Base-by-base conservation (phyloP, 2,113 vertebrate genomes). In the Blennius ocellaris region DNA sequence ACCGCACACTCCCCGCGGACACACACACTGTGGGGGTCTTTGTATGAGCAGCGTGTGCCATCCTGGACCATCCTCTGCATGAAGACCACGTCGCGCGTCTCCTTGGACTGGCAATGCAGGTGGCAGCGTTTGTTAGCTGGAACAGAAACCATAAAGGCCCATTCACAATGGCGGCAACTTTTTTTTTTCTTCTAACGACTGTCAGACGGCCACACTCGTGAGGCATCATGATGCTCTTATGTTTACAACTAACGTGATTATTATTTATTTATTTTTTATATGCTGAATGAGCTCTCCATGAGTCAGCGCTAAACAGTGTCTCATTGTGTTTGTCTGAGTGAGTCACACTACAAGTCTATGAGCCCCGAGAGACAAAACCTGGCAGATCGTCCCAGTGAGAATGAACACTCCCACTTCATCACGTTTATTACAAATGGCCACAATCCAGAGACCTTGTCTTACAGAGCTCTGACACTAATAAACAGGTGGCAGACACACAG, bases 11-110 rank as follows among this genome's bases (percentile, higher is more conserved):
- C 95, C 0, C 97, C 98, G 0, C 94, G 92, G 86, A 99, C 96
- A 0, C 98, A 99, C 89, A 99, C 92, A 73, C 96, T 99, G 92
- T 98, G 94, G 10, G 95, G 92, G 0, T 99, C 97, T 87, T 96
- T 99, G 91, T 99, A 99, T 40, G 98, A 99, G 89, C 98, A 99
- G 81, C 94, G 97, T 0, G 96, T 99, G 58, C 98, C 98, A 0
- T 98, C 96, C 0, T 96, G 95, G 0, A 95, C 96, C 91, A 94
- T 92, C 54, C 93, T 93, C 62, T 97, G 94, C 95, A 97, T 97
- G 74, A 96, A 95, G 12, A 97, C 95, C 73, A 96, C 93, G 10
- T 96, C 95, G 14, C 93, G 90, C 0, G 94, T 96, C 82, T 99
- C 97, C 87, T 94, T 96, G 17, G 97, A 97, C 70, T 97, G 94